These are phyloP conservation scores for Borostomias antarcticus DNA, from an alignment of 2,797 vertebrate species.

Conservation along the genomic window DNA sequence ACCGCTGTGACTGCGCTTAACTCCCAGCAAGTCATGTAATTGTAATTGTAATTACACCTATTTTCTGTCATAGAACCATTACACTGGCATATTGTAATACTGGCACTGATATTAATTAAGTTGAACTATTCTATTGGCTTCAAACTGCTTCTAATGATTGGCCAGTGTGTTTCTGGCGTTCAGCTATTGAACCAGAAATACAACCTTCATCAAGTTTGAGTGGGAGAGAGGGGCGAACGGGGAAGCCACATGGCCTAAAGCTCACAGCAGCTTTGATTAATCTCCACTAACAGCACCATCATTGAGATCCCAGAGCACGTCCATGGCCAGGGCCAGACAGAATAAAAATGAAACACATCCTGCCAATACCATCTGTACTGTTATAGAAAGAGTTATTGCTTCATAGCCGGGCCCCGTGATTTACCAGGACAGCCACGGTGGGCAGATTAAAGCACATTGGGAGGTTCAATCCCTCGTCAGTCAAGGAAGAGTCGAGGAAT, in stretches of 20 bases:
- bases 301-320: slow-evolving; percentile 12
- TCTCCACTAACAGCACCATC: slow-evolving; percentile 13
- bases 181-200: slow-evolving; percentile 16
- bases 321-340: slow-evolving; percentile 26
- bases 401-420: slow-evolving; percentile 28
- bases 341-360: slow-evolving; percentile 37
- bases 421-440: slow-evolving; percentile 34
- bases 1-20: slow-evolving; percentile 15
- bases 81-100: not conserved
- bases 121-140: slow-evolving; percentile 35
- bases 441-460: slow-evolving; percentile 42
- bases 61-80: slow-evolving; percentile 45
- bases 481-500: slow-evolving; percentile 18
- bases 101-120: slow-evolving; percentile 23
- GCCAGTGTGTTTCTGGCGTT: slow-evolving; percentile 25
- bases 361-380: slow-evolving; percentile 28
- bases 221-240: slow-evolving; percentile 12
- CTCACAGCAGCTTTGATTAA: slow-evolving; percentile 29
- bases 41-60: slow-evolving; percentile 27
- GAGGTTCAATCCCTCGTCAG: slow-evolving; percentile 16
- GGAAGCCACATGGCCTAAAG: slow-evolving; percentile 6
- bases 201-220: slow-evolving; percentile 25
- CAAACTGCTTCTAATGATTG: slow-evolving; percentile 31
- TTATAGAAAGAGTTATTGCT: slow-evolving; percentile 36
- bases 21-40: slow-evolving; percentile 17